Base-by-base conservation (phyloP, 1,140 invertebrate genomes). In the Lutraria rhynchaena region DNA sequence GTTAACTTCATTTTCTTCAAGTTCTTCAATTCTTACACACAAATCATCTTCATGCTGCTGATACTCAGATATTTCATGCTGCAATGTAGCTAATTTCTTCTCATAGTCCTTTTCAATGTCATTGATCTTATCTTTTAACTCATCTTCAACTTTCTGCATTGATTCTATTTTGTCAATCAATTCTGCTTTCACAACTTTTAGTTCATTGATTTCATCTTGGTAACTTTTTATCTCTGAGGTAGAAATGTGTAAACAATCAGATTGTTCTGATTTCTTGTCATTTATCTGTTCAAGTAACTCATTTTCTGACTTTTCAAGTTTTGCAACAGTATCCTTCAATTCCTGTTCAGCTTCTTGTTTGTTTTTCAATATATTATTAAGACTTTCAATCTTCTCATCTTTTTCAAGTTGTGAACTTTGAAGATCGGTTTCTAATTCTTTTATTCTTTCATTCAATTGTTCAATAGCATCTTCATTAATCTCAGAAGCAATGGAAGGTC, bases 101-200 rank as follows among this genome's bases (percentile, higher is more conserved):
- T 82, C 85, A 74, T 88, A 82, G 3, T 76, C 65, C 22, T 86
- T 87, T 60, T 90, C 88, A 46, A 85, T 88, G 49, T 86, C 81
- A 60, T 81, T 84, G 53, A 90, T 75, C 49, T 83, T 81, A 78
- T 87, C 78, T 78, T 88, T 88, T 46, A 91, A 74, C 61, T 86
- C 77, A 61, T 83, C 83, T 69, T 89, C 88, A 82, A 86, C 83
- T 49, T 88, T 85, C 63, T 89, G 89, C 85, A 89, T 82, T 24
- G 84, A 87, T 58, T 88, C 86, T 29, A 90, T 61, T 60, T 85
- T 83, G 31, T 89, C 85, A 61, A 88, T 60, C 60, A 91, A 83
- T 51, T 86, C 78, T 65, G 88, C 88, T 53, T 89, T 86, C 44
- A 88, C 88, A n/a, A 76, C 83, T 37, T 82, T 80, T 51, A 91